phyloP scores from a whole-genome alignment of 64 coral and sea anemone species.

The Stichodactyla helianthus region DNA sequence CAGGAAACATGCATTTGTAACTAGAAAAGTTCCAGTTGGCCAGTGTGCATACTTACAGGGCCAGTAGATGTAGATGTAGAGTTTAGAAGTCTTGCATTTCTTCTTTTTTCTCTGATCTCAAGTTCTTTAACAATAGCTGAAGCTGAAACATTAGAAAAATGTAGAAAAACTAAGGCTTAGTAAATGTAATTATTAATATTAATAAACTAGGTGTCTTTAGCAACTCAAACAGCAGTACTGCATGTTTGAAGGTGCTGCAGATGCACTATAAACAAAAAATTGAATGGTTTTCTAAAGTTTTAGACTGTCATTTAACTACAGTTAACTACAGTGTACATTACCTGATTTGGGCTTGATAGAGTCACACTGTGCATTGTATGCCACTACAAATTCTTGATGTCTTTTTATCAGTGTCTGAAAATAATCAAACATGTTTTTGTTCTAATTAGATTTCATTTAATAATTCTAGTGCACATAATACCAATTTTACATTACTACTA shows the following conservation, averaged over 20 bases:
- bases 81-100: not conserved
- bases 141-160: slow-evolving; percentile 21
- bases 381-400: slow-evolving; percentile 81
- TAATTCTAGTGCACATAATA: no score
- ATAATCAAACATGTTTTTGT: not conserved
- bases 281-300: no score
- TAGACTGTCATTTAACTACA: no score
- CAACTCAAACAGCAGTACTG: no score
- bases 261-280: no score
- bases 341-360: slow-evolving; percentile 79
- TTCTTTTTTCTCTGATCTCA: slow-evolving; percentile 59
- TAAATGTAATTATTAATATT: no score
- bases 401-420: slow-evolving; percentile 73
- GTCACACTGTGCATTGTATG: slow-evolving; percentile 88
- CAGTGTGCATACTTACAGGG: not conserved
- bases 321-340: not conserved
- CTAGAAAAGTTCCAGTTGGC: not conserved
- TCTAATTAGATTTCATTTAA: not conserved
- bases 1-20: not conserved
- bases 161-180: no score
- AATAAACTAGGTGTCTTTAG: no score
- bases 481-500: no score
- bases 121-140: slow-evolving; percentile 68
- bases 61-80: not conserved
- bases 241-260: no score